Percentiles rank a stretch among this genome's conserved stretches.
Evolutionary conservation across 2,888 invertebrate species (phyloP).

Genomic region (Epirrhoe alternata): DNA sequence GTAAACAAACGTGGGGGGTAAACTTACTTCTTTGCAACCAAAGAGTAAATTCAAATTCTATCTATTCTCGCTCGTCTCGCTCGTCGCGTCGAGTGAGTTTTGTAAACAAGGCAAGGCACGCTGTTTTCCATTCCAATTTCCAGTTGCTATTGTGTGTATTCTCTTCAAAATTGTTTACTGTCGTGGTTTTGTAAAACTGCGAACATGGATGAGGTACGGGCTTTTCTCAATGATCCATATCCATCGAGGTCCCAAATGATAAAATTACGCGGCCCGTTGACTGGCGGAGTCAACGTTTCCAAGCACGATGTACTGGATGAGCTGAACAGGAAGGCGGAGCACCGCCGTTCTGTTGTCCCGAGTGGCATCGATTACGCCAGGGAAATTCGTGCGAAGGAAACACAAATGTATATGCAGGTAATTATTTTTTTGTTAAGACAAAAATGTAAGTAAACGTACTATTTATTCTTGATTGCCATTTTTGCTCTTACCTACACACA

Average conservation of each 20-base stretch:
- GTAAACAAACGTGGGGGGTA: no score
- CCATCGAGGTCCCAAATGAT: conserved; percentile 60
- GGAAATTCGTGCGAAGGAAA: conserved; percentile 67
- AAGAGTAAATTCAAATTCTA: no score
- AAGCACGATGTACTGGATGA: conserved; percentile 60
- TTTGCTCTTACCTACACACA: no score
- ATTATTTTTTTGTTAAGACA: not conserved
- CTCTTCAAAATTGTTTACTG: not conserved
- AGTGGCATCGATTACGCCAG: conserved; percentile 69
- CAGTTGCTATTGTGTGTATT: no score
- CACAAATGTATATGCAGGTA: conserved; percentile 67
- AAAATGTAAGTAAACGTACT: no score
- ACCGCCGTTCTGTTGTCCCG: conserved; percentile 62
- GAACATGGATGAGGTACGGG: conserved; percentile 67
- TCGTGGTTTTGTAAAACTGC: not conserved
- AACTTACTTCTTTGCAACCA: no score
- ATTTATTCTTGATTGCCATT: no score
- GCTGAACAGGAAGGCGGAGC: conserved; percentile 64
- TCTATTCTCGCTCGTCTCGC: no score
- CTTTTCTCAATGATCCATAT: conserved; percentile 67
- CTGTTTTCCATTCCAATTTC: no score
- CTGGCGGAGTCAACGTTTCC: conserved; percentile 67
- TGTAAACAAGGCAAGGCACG: no score
- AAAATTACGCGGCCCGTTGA: conserved; percentile 67
- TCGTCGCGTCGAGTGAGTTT: no score